Evolutionary conservation across 2,113 vertebrate species (phyloP).

Genomic region (Cheilinus undulatus): DNA sequence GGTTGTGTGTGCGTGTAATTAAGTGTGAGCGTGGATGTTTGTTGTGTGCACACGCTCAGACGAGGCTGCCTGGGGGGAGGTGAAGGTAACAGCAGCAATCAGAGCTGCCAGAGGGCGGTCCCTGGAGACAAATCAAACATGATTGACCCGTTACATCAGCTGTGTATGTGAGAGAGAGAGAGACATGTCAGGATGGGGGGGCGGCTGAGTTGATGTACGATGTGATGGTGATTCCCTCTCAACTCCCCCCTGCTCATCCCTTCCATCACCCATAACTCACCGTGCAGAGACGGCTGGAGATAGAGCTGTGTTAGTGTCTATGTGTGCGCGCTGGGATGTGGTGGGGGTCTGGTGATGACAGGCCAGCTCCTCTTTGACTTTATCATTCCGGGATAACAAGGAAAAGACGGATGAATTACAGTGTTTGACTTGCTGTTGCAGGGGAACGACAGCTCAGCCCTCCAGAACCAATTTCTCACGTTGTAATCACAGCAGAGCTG

Average conservation of each 20-base stretch:
- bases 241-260: conserved; percentile 44
- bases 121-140: conserved; percentile 71
- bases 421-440: conserved; percentile 30
- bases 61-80: conserved; percentile 61
- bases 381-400: conserved; percentile 51
- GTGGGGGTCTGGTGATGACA: conserved; percentile 6
- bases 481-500: conserved; percentile 38
- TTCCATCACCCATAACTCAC: conserved; percentile 54
- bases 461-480: conserved; percentile 42
- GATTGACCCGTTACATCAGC: conserved; percentile 76
- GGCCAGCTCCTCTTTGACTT: conserved; percentile 29
- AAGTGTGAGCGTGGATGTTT: conserved; percentile 25
- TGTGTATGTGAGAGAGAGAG: conserved; percentile 20
- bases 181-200: conserved; percentile 19
- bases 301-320: conserved; percentile 4
- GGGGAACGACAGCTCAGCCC: conserved; percentile 11
- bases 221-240: conserved; percentile 62
- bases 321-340: not conserved
- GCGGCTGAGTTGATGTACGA: conserved; percentile 49
- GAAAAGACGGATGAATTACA: conserved; percentile 53
- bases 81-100: conserved; percentile 82
- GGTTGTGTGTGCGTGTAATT: conserved; percentile 21
- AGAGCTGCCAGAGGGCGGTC: conserved; percentile 71
- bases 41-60: not conserved
- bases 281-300: conserved; percentile 18